Evolutionary conservation across 2,797 vertebrate genomes (phyloP), one percentile per base, ranked within the genome.

Genomic region (Mormyrus hasselquistii): DNA sequence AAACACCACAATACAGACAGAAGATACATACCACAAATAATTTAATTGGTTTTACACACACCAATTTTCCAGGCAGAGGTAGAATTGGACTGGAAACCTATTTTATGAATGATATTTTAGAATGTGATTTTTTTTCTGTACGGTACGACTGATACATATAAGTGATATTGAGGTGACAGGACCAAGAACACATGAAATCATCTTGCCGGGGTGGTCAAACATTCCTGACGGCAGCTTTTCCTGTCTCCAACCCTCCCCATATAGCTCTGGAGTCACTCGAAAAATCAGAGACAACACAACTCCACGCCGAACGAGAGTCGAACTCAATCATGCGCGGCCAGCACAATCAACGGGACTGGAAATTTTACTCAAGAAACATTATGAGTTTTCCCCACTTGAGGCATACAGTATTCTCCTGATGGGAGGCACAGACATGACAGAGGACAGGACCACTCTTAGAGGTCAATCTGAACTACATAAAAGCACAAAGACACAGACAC

Each of bases 161-260:
- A 82, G 22, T 22, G 79, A 86, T 53, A 29, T 53, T 53, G 83
- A 86, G 22, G 83, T 29, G 83, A 90, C 92, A 83, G 88, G 88
- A 90, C 88, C 89, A 44, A 91, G 90, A 90, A 90, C 55, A 52
- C 91, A 89, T 83, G 7, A 91, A 92, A 89, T 91, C 50, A 87
- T 88, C 92, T 92, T 87, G 90, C 92, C 92, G 90, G 88, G 89
- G 55, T 84, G 55, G 86, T 90, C 90, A 91, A 90, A 90, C 87
- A 90, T 82, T 90, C 89, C 88, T 91, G 82, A 84, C 89, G 16
- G 90, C 88, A 89, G 57, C 34, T 53, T 76, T 29, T 76, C 14
- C 47, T 49, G 69, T 12, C 90, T 25, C 14, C 86, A 2, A 5
- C 34, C 55, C 4, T 53, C 47, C 10, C 10, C 14, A 34, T n/a